Evolutionary conservation across 2,888 invertebrate species (phyloP), one percentile per base, ranked within the genome.

Genomic region (Chrysomela aeneicollis): DNA sequence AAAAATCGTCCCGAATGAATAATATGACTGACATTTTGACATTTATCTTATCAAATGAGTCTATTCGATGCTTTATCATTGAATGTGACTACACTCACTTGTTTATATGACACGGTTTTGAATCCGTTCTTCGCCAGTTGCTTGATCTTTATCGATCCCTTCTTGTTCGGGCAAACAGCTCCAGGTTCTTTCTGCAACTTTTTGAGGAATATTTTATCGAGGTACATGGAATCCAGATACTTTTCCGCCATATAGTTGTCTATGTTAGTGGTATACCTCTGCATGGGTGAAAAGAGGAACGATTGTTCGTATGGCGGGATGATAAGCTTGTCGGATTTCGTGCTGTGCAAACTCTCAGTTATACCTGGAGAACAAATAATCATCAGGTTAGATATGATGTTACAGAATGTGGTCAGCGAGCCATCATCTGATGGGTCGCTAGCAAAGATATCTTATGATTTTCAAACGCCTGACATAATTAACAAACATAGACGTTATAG

Each of bases 181-280:
- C 80, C 79, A 0, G 77, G 73, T 61, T 79, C 73, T 0, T 76
- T 68, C 46, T 78, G 73, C 19, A 84, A 59, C 10, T 77, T 66
- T 52, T 82, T 78, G 35, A 85, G 67, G 67, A 84, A 85, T 18
- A 80, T 72, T 68, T 83, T 85, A 64, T 86, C 86, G 50, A 73
- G 67, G 37, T 81, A 81, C 74, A 86, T 76, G 2, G 73, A 71
- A 22, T 83, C 83, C 47, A 86, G 74, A 70, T 85, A 85, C 60
- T 81, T 80, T 59, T 79, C 79, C 0, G 83, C 83, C 76, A 85
- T 79, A 22, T 82, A 80, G 62, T 82, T 81, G 59, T 81, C 76
- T 18, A 82, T 80, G 49, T 83, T 83, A 0, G 76, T 77, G 0
- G 82, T 83, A 64, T 78, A 78, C n/a, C 74, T 72, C 66, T 83